Evolutionary conservation across 2,113 vertebrate genomes (phyloP), one percentile per base, ranked within the genome.

Genomic region (Phalacrocorax brasilianus): DNA sequence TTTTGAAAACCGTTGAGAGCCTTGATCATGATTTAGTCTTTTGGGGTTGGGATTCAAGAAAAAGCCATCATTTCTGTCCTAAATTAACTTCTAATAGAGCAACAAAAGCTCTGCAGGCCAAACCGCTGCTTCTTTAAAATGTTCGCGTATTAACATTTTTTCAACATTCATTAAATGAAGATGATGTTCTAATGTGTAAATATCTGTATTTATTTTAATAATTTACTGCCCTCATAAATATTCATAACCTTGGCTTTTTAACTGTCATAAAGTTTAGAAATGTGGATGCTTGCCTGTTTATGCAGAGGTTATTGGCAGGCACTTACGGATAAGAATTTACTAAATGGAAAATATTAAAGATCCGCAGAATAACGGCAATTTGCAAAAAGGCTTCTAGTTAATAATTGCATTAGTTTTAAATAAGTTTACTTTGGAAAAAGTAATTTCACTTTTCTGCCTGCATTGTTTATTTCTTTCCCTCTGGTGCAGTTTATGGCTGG

Each of bases 141-240:
- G 88, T 71, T 96, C 67, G 58, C 81, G 68, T 75, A 96, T 97
- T 75, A 97, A 91, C 76, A 88, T 97, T 95, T 76, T 96, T 96
- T 93, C 71, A 84, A 74, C 88, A 94, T 94, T 66, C 38, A 90
- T 83, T 93, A 91, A 96, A 91, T 89, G 89, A 96, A 95, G 88
- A 93, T 93, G 80, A 91, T 96, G 77, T 95, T 95, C 88, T 97
- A 96, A 76, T 94, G 88, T 85, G 65, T 95, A 95, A 97, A 95
- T 95, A 97, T 95, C 93, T 97, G 52, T 72, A 85, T 94, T 86
- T 96, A 84, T 95, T 58, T 98, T 93, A 94, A 96, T 96, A 94
- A 97, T 96, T 94, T 97, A 96, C 80, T 62, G 19, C 52, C n/a
- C 35, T 95, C 45, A 94, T 97, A 96, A 97, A 97, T 96, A 96